Evolutionary conservation across 2,113 vertebrate species (phyloP), one percentile per base, ranked within the genome.

Genomic region (Zosterops hypoxanthus): DNA sequence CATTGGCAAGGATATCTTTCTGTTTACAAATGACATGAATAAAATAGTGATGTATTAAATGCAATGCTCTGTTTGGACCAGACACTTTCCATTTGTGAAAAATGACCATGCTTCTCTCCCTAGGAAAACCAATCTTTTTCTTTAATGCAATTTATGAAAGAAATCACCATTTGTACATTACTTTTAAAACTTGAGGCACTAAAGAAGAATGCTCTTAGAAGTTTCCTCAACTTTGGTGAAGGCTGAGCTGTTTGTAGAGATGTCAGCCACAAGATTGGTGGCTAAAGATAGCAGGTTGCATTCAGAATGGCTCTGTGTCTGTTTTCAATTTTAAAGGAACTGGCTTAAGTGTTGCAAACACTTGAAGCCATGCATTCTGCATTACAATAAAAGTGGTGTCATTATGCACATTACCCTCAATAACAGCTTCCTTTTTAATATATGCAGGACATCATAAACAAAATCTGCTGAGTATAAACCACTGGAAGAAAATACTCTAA

Each of bases 291-390:
- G 90, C 29, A 93, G 91, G 89, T 61, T 95, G 94, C 94, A 96
- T 97, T 97, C 96, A 95, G 92, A 97, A 93, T 86, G 92, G 88
- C 93, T 97, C 95, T 96, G 88, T 92, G 95, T 97, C 95, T 97
- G 70, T 97, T 97, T 98, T 97, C 95, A 96, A 59, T 96, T 96
- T 97, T 95, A 97, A 98, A 97, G 83, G 91, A 96, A 94, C 91
- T 92, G 84, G 92, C 95, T 96, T 77, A 97, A 98, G 92, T 91
- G 94, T 94, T 95, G 95, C 95, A 98, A 97, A 97, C 95, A 97
- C 96, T 98, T 85, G 87, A 96, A 97, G 93, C 96, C 94, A 86
- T 96, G 95, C 86, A 90, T 96, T 97, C 97, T 97, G 96, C 96
- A 97, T 98, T 92, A 96, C 95, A 98, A 97, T 97, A 97, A 97